A percentile compares a stretch with the other conserved stretches of the same genome.
Evolutionary conservation across 2,888 invertebrate genomes (phyloP).

Genomic region (Melipona beecheii): DNA sequence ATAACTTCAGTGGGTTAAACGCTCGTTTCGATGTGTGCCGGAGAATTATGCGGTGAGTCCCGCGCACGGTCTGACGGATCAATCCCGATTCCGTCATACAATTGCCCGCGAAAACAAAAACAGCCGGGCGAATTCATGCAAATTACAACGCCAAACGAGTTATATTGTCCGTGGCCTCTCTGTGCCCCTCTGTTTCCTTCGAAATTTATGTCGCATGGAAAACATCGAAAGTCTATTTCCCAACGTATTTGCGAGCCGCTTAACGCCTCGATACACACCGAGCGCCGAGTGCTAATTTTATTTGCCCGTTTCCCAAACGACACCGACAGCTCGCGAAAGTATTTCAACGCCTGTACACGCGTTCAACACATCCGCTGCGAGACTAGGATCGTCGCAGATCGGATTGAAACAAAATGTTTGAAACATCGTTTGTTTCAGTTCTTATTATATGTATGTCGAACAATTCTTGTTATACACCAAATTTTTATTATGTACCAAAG

Average conservation of each 20-base stretch:
- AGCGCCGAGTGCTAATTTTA: conserved; percentile 10
- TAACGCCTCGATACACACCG: not conserved
- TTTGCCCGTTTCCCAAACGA: conserved; percentile 12
- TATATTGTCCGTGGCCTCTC: not conserved
- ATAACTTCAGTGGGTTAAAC: not conserved
- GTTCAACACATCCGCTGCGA: too few relatives aligned
- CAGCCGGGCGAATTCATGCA: not conserved
- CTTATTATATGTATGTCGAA: too few relatives aligned
- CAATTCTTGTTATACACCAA: too few relatives aligned
- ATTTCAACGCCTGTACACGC: not conserved
- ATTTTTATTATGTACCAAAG: too few relatives aligned
- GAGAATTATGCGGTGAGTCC: not conserved
- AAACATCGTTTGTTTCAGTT: too few relatives aligned
- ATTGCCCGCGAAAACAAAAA: not conserved
- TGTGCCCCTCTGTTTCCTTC: not conserved
- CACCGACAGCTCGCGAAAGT: not conserved
- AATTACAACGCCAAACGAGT: conserved; percentile 20
- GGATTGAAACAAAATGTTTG: too few relatives aligned
- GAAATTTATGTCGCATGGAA: not conserved
- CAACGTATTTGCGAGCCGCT: not conserved
- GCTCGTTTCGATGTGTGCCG: not conserved
- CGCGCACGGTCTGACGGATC: not conserved
- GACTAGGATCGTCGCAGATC: too few relatives aligned
- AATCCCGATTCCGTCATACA: not conserved
- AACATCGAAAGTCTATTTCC: conserved; percentile 1